A percentile compares a stretch with the other conserved stretches of the same genome.
Conservation (phyloP, 2,797 vertebrate genomes). For the Diceros bicornis region DNA sequence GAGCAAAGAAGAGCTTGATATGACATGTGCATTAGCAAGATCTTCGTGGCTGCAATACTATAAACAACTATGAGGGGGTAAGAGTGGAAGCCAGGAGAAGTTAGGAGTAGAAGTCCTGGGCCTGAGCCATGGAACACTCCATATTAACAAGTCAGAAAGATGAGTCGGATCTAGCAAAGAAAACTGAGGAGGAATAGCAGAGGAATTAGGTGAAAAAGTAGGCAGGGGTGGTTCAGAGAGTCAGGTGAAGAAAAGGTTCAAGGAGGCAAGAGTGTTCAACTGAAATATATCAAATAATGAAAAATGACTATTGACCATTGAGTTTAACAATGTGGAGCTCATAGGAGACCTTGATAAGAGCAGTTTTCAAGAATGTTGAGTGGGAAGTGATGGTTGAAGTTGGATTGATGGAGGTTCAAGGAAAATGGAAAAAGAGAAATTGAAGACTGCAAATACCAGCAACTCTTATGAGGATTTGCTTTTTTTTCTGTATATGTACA, state of each 20-base stretch:
- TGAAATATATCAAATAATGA: background rate
- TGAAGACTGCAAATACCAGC: background rate
- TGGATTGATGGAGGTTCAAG: background rate
- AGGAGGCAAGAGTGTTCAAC: background rate
- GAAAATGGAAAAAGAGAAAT: background rate
- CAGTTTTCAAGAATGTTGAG: background rate
- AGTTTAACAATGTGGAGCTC: slow-evolving; percentile 59
- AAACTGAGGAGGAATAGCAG: background rate
- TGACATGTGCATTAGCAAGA: background rate
- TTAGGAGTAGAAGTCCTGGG: background rate
- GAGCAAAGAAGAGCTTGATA: background rate
- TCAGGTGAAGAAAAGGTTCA: background rate
- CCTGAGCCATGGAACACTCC: background rate
- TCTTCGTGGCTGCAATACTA: background rate
- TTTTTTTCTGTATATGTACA: background rate
- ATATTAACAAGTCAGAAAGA: background rate
- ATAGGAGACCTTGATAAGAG: background rate
- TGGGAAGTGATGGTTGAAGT: background rate
- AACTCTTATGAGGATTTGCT: background rate
- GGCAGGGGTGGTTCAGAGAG: background rate
- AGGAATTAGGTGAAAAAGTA: background rate
- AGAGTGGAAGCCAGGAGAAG: background rate
- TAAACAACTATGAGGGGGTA: background rate
- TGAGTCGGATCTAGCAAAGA: background rate
- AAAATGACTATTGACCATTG: background rate